Percentiles rank a stretch among this genome's conserved stretches.
Conservation (phyloP, 2,797 vertebrate genomes). For the Rousettus madagascariensis region DNA sequence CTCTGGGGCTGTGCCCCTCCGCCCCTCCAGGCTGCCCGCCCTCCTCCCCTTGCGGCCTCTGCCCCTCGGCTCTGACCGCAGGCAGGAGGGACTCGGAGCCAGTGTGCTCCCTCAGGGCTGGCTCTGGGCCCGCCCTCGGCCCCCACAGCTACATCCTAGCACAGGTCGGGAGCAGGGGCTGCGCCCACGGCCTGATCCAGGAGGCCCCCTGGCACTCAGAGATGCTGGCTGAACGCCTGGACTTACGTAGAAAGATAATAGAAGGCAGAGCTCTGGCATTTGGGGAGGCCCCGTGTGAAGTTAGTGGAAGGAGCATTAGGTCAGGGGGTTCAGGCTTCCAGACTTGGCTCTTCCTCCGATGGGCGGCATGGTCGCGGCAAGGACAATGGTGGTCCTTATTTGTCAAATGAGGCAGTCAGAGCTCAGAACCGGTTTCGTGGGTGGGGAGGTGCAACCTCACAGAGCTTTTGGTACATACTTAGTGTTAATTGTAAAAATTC, state of each 20-base stretch:
- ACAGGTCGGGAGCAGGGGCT: neutral
- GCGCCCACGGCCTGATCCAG: neutral
- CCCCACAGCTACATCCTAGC: neutral
- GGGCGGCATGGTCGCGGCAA: neutral
- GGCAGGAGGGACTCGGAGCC: neutral
- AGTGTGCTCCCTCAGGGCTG: neutral
- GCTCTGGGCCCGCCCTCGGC: neutral
- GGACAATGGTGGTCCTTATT: neutral
- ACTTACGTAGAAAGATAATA: neutral
- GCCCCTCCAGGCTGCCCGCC: rapidly evolving
- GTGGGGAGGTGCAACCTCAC: neutral
- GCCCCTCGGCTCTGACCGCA: neutral
- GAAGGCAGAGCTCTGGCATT: neutral
- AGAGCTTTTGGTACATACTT: neutral
- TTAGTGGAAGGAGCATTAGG: neutral
- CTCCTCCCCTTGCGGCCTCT: neutral
- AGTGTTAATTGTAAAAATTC: neutral
- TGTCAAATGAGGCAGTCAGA: neutral
- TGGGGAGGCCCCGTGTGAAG: neutral
- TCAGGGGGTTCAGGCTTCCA: no score
- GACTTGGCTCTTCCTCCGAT: neutral
- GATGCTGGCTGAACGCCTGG: neutral
- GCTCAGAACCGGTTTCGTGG: rapidly evolving
- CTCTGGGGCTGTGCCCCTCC: rapidly evolving
- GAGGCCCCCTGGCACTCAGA: neutral